phyloP scores from a whole-genome alignment of 1,140 invertebrate species.

The Tetramorium parvispinum region DNA sequence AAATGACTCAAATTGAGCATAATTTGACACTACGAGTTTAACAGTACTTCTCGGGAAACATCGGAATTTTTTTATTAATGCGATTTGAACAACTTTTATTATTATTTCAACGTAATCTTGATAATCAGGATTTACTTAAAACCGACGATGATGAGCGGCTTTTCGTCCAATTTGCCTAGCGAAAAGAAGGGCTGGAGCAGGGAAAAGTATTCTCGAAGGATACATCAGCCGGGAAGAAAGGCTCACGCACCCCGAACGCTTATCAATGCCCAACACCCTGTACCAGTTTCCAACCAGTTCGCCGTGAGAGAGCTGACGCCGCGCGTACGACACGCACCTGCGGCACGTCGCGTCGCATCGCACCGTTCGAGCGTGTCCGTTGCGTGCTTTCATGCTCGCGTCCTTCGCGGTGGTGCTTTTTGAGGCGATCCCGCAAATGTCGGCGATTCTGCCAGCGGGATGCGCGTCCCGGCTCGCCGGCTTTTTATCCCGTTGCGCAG shows the following conservation, averaged over 20 bases:
- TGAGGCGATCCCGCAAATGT: background rate
- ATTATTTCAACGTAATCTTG: background rate
- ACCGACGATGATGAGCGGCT: background rate
- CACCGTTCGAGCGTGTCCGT: background rate
- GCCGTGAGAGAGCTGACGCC: background rate
- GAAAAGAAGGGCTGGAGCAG: background rate
- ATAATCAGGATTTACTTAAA: background rate
- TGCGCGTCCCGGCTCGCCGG: background rate
- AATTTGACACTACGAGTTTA: too few relatives aligned
- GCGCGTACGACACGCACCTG: background rate
- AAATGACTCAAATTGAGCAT: too few relatives aligned
- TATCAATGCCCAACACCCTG: constrained; percentile 8
- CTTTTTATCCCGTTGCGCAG: constrained; percentile 25
- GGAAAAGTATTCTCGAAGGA: background rate
- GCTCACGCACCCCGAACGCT: background rate
- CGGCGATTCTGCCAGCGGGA: constrained; percentile 14
- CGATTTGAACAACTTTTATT: background rate
- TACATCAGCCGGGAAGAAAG: background rate
- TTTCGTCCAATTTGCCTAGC: background rate
- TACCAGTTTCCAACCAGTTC: constrained; percentile 1
- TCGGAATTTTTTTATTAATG: background rate
- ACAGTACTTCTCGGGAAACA: background rate
- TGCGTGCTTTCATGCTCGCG: constrained; percentile 28
- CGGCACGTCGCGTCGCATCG: background rate
- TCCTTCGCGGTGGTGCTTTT: constrained; percentile 52